Percentiles rank a stretch among this genome's conserved stretches.
Evolutionary conservation across 2,888 invertebrate species (phyloP).

Genomic region (Catocala sponsa): DNA sequence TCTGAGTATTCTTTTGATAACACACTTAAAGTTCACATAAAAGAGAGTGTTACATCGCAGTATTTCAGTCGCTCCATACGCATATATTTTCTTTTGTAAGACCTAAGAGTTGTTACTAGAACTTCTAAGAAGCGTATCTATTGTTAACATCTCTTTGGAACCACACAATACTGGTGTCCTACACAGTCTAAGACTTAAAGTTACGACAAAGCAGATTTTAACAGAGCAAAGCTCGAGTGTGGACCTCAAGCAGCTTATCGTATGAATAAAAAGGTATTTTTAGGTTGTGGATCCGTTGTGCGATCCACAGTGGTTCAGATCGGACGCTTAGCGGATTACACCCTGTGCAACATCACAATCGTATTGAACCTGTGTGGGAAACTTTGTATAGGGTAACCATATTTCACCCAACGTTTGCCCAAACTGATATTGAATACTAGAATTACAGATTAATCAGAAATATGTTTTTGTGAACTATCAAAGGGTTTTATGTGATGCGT

Average conservation of each 20-base stretch:
- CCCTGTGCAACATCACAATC: constrained; percentile 34
- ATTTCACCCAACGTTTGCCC: constrained; percentile 14
- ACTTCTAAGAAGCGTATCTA: not conserved
- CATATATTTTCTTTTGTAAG: not conserved
- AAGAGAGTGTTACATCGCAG: not conserved
- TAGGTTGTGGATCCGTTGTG: constrained; percentile 47
- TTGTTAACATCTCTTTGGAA: not conserved
- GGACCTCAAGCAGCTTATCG: constrained; percentile 48
- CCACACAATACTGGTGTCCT: not conserved
- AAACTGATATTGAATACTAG: constrained; percentile 4
- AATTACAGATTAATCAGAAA: not conserved
- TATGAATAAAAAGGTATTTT: constrained; percentile 48
- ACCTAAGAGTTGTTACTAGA: not conserved
- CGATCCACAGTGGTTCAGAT: constrained; percentile 35
- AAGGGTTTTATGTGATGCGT: too few relatives aligned
- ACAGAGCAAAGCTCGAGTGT: constrained; percentile 27
- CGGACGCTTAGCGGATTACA: constrained; percentile 50
- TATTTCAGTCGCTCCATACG: not conserved
- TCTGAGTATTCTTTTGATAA: too few relatives aligned
- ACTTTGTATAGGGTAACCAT: constrained; percentile 18
- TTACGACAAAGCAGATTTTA: constrained; percentile 34
- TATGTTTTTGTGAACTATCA: too few relatives aligned
- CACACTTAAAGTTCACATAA: too few relatives aligned
- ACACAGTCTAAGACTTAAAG: constrained; percentile 1
- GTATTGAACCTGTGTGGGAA: constrained; percentile 32